Conservation (phyloP, 2,113 vertebrate genomes). For the Lepidothrix coronata region DNA sequence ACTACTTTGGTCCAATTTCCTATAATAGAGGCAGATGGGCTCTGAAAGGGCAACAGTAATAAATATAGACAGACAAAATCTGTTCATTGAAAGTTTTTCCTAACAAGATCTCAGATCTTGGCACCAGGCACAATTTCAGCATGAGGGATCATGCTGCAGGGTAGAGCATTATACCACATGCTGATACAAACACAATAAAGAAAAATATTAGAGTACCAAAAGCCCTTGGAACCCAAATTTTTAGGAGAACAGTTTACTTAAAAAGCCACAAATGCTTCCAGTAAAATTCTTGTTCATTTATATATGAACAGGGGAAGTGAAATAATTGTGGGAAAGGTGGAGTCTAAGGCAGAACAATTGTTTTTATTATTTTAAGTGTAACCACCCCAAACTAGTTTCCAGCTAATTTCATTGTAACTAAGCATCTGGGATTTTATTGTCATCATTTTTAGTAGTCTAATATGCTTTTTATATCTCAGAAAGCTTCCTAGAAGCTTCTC, state of each 20-base stretch:
- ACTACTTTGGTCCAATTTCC: constrained; percentile 41
- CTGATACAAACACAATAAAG: neutral
- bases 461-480: neutral
- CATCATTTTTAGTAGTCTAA: neutral
- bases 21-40: constrained; percentile 31
- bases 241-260: neutral
- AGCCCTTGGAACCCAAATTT: neutral
- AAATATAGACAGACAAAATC: constrained; percentile 60
- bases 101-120: constrained; percentile 32
- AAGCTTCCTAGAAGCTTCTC: neutral
- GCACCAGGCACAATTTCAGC: neutral
- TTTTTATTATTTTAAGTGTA: neutral
- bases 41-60: constrained; percentile 40
- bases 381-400: neutral
- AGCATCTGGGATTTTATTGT: constrained; percentile 14
- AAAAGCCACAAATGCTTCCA: neutral
- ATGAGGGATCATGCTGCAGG: neutral
- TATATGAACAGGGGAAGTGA: neutral
- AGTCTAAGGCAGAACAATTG: neutral
- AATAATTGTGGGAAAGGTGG: neutral
- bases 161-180: neutral
- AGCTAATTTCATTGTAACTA: neutral
- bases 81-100: constrained; percentile 47
- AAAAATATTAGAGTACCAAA: neutral
- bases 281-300: neutral